These are phyloP conservation scores for Hypsibius dujardini DNA, from an alignment of 1,140 invertebrate genomes.

Conservation along the genomic window DNA sequence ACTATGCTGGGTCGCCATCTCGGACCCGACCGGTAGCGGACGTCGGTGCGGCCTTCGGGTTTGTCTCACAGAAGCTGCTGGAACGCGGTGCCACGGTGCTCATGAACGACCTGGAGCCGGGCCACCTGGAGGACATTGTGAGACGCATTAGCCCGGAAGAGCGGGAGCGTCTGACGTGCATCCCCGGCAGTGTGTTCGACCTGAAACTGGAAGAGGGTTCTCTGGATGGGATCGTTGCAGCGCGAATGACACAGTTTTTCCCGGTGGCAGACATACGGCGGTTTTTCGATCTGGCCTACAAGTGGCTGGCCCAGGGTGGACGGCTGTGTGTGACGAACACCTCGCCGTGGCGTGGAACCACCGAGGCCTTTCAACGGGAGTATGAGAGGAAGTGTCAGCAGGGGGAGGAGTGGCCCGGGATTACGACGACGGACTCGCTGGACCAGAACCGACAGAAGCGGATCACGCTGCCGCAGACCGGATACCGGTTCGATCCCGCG, in stretches of 20 bases:
- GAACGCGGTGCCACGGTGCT: background rate
- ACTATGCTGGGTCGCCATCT: too few species aligned
- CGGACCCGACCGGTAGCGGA: background rate
- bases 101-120: background rate
- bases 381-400: background rate
- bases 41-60: background rate
- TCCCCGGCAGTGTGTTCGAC: background rate
- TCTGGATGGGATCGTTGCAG: background rate
- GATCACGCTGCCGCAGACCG: background rate
- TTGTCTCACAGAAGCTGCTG: background rate
- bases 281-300: background rate
- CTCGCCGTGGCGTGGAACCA: background rate
- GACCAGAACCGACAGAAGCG: slow-evolving; percentile 5
- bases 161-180: background rate
- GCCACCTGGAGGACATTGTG: background rate
- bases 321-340: background rate
- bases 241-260: background rate
- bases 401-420: background rate
- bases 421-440: slow-evolving; percentile 5
- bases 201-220: background rate
- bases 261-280: background rate
- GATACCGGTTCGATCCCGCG: background rate
- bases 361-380: background rate
- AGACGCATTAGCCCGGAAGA: background rate
- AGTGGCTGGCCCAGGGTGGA: background rate